Conservation (phyloP, 2,113 vertebrate species). For the Grantiella picta region DNA sequence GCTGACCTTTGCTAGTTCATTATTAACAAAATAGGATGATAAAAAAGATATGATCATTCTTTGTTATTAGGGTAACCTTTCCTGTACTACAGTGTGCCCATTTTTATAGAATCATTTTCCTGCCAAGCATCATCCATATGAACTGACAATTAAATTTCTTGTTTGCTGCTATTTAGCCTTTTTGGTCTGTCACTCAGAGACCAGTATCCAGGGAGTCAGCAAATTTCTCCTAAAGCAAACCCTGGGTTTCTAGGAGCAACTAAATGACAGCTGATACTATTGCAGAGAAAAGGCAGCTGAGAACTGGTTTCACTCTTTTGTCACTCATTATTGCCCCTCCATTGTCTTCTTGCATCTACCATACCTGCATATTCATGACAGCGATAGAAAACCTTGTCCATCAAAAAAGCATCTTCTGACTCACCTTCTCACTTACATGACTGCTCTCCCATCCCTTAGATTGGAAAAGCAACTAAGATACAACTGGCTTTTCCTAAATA, state of each 20-base stretch:
- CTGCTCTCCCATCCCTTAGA: accelerated
- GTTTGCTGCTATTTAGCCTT: background rate
- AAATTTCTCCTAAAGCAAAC: background rate
- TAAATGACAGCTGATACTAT: background rate
- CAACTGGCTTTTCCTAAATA: background rate
- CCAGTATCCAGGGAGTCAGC: background rate
- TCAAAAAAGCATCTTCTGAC: background rate
- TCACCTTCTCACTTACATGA: background rate
- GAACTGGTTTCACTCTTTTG: background rate
- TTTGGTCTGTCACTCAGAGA: background rate
- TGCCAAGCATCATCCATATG: background rate
- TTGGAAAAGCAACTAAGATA: background rate
- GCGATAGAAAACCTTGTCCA: background rate
- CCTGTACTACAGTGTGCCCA: background rate
- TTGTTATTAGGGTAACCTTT: background rate
- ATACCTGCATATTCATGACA: background rate
- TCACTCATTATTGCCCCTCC: background rate
- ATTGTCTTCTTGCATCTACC: background rate
- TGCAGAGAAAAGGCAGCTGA: background rate
- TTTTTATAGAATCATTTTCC: background rate
- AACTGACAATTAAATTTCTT: background rate
- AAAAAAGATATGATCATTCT: background rate
- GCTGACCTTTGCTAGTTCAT: background rate
- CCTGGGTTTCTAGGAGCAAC: background rate
- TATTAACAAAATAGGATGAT: background rate